Evolutionary conservation across 2,113 vertebrate species (phyloP).

Genomic region (Ptyas mucosa): DNA sequence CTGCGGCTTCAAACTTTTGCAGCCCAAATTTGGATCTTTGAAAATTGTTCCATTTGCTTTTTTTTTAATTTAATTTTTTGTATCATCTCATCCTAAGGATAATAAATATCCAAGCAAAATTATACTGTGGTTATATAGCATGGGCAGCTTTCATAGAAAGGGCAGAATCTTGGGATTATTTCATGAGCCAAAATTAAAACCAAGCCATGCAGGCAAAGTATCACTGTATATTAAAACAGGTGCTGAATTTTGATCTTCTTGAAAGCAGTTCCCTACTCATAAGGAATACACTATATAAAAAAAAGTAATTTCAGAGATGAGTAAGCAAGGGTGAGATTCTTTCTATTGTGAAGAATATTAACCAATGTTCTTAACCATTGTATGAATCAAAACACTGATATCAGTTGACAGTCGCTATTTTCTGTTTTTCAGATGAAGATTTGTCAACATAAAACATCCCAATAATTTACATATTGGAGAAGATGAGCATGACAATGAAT

Average conservation of each 20-base stretch:
- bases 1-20: not conserved
- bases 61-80: not conserved
- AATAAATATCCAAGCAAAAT: not conserved
- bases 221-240: not conserved
- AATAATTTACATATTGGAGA: not conserved
- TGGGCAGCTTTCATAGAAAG: not conserved
- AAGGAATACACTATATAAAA: not conserved
- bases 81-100: not conserved
- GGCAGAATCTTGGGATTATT: not conserved
- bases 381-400: not conserved
- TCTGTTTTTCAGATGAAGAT: not conserved
- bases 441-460: not conserved
- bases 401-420: not conserved
- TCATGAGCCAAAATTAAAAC: not conserved
- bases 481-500: not conserved
- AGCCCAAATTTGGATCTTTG: not conserved
- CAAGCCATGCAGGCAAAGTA: not conserved
- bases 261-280: not conserved
- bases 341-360: not conserved
- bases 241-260: not conserved
- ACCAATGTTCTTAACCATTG: not conserved
- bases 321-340: not conserved
- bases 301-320: not conserved
- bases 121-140: not conserved
- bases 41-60: not conserved